Conservation (phyloP, 2,113 vertebrate genomes). For the Sprattus sprattus region DNA sequence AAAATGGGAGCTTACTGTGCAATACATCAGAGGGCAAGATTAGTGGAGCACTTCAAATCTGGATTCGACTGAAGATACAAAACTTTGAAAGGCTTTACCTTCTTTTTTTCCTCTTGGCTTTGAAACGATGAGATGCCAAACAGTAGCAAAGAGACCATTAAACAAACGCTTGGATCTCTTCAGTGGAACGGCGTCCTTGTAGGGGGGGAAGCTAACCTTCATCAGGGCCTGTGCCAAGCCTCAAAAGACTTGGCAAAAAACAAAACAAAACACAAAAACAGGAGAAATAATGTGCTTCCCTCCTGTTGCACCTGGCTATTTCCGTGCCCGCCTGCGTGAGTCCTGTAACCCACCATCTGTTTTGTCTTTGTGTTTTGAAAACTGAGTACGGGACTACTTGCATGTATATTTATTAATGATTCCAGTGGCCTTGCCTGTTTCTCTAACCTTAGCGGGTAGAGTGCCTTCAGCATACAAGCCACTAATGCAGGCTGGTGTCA, state of each 20-base stretch:
- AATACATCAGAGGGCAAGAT: slow-evolving; percentile 55
- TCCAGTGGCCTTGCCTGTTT: background rate
- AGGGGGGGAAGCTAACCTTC: slow-evolving; percentile 24
- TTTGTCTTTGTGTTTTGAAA: slow-evolving; percentile 2
- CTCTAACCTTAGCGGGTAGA: slow-evolving; percentile 23
- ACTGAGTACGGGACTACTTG: background rate
- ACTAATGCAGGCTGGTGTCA: background rate
- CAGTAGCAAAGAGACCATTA: slow-evolving; percentile 33
- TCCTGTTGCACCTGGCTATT: slow-evolving; percentile 13
- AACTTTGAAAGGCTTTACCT: slow-evolving; percentile 37
- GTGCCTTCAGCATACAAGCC: background rate
- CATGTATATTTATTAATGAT: background rate
- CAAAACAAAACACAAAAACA: background rate
- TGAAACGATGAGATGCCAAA: slow-evolving; percentile 41
- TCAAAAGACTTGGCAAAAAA: slow-evolving; percentile 1
- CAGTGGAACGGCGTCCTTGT: slow-evolving; percentile 33
- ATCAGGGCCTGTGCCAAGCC: background rate
- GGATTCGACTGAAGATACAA: slow-evolving; percentile 52
- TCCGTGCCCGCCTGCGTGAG: background rate
- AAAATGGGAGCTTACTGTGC: slow-evolving; percentile 50
- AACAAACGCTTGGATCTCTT: slow-evolving; percentile 37
- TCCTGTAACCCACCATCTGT: background rate
- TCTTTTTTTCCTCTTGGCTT: slow-evolving; percentile 8
- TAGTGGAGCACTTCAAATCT: slow-evolving; percentile 53
- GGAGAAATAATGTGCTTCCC: background rate